Evolutionary conservation across 1,140 invertebrate genomes (phyloP).

Genomic region (Meloidogyne chitwoodi): DNA sequence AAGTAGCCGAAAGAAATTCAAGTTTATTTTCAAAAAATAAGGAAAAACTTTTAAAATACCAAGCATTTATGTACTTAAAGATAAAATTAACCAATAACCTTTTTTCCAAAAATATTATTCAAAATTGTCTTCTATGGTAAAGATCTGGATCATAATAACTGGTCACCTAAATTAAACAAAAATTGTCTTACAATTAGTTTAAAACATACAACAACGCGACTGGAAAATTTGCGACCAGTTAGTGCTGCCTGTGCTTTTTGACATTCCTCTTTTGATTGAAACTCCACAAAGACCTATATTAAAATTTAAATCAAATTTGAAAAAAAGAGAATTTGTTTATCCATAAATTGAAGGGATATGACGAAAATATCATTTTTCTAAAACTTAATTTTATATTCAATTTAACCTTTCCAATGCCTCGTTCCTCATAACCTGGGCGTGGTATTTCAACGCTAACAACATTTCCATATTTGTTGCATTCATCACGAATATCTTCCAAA

Average conservation of each 20-base stretch:
- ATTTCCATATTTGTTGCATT: slow-evolving; percentile 94
- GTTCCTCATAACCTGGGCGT: slow-evolving; percentile 89
- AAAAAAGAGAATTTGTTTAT: too few species aligned
- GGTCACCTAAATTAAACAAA: slow-evolving; percentile 67
- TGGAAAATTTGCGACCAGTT: slow-evolving; percentile 95
- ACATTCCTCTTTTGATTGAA: slow-evolving; percentile 88
- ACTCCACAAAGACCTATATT: slow-evolving; percentile 88
- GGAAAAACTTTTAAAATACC: too few species aligned
- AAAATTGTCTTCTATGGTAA: slow-evolving; percentile 93
- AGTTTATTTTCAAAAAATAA: too few species aligned
- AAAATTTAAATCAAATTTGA: too few species aligned
- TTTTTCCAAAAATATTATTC: not conserved
- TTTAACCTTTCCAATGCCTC: slow-evolving; percentile 82
- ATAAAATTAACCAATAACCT: too few species aligned
- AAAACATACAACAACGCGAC: slow-evolving; percentile 79
- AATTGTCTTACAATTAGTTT: not conserved
- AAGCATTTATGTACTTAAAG: too few species aligned
- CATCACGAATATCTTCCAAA: slow-evolving; percentile 93
- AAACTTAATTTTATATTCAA: too few species aligned
- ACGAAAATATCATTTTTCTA: too few species aligned
- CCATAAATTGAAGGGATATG: too few species aligned
- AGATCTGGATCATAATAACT: slow-evolving; percentile 98
- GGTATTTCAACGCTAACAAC: slow-evolving; percentile 93
- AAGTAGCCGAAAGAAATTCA: too few species aligned
- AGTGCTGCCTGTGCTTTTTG: slow-evolving; percentile 96